Base-by-base conservation (phyloP, 2,888 invertebrate species). In the Pollenia griseotomentosa region DNA sequence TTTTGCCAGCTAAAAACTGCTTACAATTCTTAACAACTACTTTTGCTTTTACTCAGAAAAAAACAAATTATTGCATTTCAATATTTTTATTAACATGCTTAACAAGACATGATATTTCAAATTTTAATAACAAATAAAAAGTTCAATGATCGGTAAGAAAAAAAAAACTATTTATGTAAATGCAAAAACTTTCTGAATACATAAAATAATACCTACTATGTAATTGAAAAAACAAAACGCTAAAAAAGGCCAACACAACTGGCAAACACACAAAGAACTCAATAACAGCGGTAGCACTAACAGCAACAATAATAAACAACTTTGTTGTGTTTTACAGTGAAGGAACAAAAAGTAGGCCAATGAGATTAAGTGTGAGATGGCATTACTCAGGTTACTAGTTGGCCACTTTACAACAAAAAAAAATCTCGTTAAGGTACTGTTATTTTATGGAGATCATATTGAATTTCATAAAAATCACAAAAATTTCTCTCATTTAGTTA, bases 261-360 rank as follows among this genome's bases (percentile, higher is more conserved):
- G 33, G 40, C 66, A 81, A 46, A 5, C n/a, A n/a, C 51, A 66
- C 59, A 68, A 82, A 74, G 59, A 75, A 66, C 59, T 53, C 53
- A 16, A 48, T 53, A 14, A 48, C 51, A 61, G 59, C 44, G 46
- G 46, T 33, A 33, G 33, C 40, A 33, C 8, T 55, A 53, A 19
- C 33, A 74, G 40, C 44, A 65, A 53, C 16, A 61, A 2, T 23
- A 19, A 23, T 40, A 70, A 48, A 48, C 61, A 65, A 42, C 65
- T 44, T 75, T 44, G 55, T 55, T 42, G 51, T 57, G 57, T 55
- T 33, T 77, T 19, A 42, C 55, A 63, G 53, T 66, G 63, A 63
- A 57, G 74, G 42, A 57, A 48, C 23, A 23, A 86, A 79, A 86
- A 83, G 83, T 86, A 73, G 86, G 86, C 80, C 86, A 86, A 83